These are phyloP conservation scores for Halictus quadricinctus DNA, from an alignment of 2,888 invertebrate species.

Conservation along the genomic window DNA sequence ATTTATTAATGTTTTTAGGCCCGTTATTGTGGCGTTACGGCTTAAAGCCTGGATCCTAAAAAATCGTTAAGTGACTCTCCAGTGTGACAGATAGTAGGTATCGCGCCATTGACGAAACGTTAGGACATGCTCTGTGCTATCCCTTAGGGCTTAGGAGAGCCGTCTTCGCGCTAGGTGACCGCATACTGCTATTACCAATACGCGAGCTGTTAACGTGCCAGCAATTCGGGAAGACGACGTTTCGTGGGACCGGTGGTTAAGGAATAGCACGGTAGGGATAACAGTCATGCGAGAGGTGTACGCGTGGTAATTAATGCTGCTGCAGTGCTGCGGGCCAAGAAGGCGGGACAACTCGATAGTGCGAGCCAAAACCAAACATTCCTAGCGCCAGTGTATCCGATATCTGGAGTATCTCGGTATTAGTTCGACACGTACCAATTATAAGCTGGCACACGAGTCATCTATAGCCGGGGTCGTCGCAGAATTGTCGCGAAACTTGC, in stretches of 20 bases:
- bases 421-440: constrained; percentile 69
- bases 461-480: constrained; percentile 42
- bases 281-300: constrained; percentile 33
- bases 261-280: constrained; percentile 24
- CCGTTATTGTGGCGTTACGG: too few relatives aligned
- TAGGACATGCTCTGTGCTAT: neutral
- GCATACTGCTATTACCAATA: constrained; percentile 2
- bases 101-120: neutral
- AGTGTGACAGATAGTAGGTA: neutral
- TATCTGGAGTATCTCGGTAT: constrained; percentile 58
- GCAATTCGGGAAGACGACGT: constrained; percentile 11
- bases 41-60: neutral
- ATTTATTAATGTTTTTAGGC: neutral
- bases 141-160: neutral
- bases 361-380: constrained; percentile 69
- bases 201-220: constrained; percentile 5
- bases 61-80: neutral
- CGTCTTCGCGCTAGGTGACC: neutral
- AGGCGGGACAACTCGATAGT: constrained; percentile 53
- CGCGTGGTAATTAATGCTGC: constrained; percentile 68
- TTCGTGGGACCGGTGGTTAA: constrained; percentile 20
- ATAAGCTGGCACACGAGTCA: constrained; percentile 59
- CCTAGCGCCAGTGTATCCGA: constrained; percentile 57
- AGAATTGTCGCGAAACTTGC: constrained; percentile 47
- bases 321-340: constrained; percentile 67